phyloP scores from a whole-genome alignment of 2,797 vertebrate genomes.

The Myotis planiceps region DNA sequence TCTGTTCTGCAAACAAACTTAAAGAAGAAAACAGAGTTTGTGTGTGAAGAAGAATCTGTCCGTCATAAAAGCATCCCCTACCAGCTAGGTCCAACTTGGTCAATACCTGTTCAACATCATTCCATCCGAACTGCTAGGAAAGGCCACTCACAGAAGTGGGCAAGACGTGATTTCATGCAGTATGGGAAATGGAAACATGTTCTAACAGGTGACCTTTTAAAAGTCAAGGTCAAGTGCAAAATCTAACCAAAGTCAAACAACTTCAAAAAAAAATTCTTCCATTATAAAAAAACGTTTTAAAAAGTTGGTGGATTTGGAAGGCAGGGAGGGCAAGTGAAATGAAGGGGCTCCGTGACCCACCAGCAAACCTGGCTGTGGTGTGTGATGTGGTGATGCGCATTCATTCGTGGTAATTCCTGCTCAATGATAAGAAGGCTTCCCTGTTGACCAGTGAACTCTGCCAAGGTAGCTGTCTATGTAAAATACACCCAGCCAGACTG shows the following conservation, averaged over 20 bases:
- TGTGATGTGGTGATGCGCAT: background rate
- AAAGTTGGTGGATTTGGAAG: background rate
- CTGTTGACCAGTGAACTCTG: background rate
- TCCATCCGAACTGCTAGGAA: slow-evolving; percentile 54
- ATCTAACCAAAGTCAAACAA: slow-evolving; percentile 67
- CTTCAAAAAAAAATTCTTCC: slow-evolving; percentile 42
- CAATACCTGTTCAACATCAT: slow-evolving; percentile 75
- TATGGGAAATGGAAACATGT: slow-evolving; percentile 62
- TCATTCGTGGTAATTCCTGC: background rate
- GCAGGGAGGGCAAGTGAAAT: background rate
- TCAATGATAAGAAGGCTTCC: slow-evolving; percentile 31
- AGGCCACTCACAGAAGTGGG: background rate
- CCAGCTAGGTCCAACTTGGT: slow-evolving; percentile 77
- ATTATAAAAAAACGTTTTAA: background rate
- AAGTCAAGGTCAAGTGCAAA: slow-evolving; percentile 78
- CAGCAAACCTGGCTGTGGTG: background rate
- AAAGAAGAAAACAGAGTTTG: slow-evolving; percentile 86
- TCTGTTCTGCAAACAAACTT: slow-evolving; percentile 85
- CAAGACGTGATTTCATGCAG: background rate
- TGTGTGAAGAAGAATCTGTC: slow-evolving; percentile 67
- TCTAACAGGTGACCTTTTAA: slow-evolving; percentile 70
- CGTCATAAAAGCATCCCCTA: slow-evolving; percentile 47
- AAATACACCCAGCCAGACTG: background rate
- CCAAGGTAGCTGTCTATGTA: slow-evolving; percentile 14
- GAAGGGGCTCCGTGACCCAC: background rate